Evolutionary conservation across 2,888 invertebrate species (phyloP).

Genomic region (Stegophylla sp.): DNA sequence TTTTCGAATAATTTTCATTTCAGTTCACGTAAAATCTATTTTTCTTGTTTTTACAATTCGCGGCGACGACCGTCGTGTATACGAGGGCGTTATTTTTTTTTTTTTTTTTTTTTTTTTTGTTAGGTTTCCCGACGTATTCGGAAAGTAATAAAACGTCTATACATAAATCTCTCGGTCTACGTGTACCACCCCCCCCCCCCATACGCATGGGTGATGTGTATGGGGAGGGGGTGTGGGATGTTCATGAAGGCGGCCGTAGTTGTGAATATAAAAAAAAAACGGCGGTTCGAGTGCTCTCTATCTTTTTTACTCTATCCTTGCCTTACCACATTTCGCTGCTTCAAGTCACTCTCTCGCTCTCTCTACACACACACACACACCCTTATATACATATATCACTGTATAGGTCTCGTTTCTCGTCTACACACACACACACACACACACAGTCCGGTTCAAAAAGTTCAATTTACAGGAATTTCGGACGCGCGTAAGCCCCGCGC

Average conservation of each 20-base stretch:
- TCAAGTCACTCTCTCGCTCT: too few species aligned
- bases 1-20: constrained; percentile 47
- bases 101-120: constrained; percentile 3
- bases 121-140: constrained; percentile 16
- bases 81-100: constrained; percentile 20
- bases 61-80: too few species aligned
- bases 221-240: too few species aligned
- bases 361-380: too few species aligned
- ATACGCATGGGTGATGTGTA: too few species aligned
- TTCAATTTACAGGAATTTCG: constrained; percentile 30
- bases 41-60: constrained; percentile 47
- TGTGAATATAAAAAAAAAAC: constrained; percentile 37
- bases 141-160: constrained; percentile 51
- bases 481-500: constrained; percentile 1
- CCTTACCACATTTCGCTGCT: too few species aligned
- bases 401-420: too few species aligned
- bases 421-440: too few species aligned
- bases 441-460: constrained; percentile 2
- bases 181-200: too few species aligned
- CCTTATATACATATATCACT: too few species aligned
- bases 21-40: constrained; percentile 54
- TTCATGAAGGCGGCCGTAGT: constrained; percentile 16
- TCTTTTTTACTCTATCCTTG: neutral
- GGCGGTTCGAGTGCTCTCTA: neutral
- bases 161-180: constrained; percentile 53